phyloP scores from a whole-genome alignment of 2,888 invertebrate species.

The Nomada lathburiana region DNA sequence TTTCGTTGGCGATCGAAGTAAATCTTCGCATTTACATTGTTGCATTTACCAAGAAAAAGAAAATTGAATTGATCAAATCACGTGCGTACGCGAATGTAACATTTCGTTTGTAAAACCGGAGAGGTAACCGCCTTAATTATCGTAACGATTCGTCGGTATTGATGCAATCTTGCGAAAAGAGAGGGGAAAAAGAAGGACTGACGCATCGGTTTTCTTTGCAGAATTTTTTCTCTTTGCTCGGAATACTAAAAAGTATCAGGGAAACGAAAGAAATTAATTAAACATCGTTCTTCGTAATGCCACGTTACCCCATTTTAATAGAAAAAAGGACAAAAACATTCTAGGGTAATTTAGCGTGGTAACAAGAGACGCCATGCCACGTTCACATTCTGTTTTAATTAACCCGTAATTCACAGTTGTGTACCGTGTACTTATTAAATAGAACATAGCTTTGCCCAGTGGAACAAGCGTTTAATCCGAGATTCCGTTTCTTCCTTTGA shows the following conservation, averaged over 20 bases:
- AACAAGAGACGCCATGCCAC: not conserved
- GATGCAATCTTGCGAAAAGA: not conserved
- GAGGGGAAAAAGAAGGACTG: not conserved
- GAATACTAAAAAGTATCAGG: not conserved
- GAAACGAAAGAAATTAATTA: not conserved
- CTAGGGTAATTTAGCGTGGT: too few species aligned
- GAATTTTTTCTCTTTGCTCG: not conserved
- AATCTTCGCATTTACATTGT: not conserved
- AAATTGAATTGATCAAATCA: too few species aligned
- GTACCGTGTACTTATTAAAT: not conserved
- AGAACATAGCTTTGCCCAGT: slow-evolving; percentile 7
- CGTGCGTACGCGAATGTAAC: too few species aligned
- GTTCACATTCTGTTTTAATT: slow-evolving; percentile 31
- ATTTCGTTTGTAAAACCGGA: too few species aligned
- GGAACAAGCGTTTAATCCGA: slow-evolving; percentile 1
- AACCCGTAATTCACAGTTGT: not conserved
- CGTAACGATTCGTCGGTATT: not conserved
- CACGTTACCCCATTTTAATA: not conserved
- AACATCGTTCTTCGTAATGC: not conserved
- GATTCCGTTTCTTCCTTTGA: not conserved
- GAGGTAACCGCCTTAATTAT: not conserved
- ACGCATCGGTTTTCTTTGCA: not conserved
- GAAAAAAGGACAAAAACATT: not conserved
- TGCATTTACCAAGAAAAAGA: too few species aligned
- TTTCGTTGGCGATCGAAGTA: not conserved